phyloP scores from a whole-genome alignment of 2,113 vertebrate species.

The Ariopsis seemanni region DNA sequence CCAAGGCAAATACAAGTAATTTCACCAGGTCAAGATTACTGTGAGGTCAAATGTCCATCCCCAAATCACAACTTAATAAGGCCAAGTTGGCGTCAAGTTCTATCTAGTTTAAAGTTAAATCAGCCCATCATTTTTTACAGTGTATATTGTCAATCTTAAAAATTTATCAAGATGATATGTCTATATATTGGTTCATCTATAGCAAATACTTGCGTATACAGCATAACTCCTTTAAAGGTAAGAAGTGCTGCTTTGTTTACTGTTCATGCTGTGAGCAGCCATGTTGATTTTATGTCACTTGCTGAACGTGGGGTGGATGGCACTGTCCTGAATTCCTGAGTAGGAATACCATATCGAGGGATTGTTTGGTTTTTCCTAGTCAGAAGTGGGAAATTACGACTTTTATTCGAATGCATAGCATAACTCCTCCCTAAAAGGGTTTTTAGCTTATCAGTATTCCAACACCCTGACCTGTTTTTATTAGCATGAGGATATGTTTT shows the following conservation, averaged over 20 bases:
- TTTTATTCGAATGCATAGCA: background rate
- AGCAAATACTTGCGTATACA: background rate
- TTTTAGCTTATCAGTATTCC: background rate
- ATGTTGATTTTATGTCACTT: background rate
- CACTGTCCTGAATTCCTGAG: background rate
- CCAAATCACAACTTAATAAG: too few relatives aligned
- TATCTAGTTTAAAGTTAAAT: too few relatives aligned
- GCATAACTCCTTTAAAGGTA: background rate
- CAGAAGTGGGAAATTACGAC: background rate
- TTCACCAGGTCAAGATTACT: too few relatives aligned
- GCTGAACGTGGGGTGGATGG: background rate
- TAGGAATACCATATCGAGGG: background rate
- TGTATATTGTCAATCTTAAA: too few relatives aligned
- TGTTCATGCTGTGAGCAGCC: background rate
- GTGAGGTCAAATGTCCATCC: too few relatives aligned
- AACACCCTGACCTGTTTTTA: background rate
- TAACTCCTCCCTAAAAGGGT: background rate
- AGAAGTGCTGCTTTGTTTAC: background rate
- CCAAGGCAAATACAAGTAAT: too few relatives aligned
- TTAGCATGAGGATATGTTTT: background rate
- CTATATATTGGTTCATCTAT: background rate
- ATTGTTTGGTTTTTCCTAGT: background rate
- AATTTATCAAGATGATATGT: background rate
- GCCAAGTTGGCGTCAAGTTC: too few relatives aligned
- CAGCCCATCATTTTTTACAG: too few relatives aligned